Evolutionary conservation across 2,888 invertebrate species (phyloP), one percentile per base, ranked within the genome.

Genomic region (Isotomurus palustris): DNA sequence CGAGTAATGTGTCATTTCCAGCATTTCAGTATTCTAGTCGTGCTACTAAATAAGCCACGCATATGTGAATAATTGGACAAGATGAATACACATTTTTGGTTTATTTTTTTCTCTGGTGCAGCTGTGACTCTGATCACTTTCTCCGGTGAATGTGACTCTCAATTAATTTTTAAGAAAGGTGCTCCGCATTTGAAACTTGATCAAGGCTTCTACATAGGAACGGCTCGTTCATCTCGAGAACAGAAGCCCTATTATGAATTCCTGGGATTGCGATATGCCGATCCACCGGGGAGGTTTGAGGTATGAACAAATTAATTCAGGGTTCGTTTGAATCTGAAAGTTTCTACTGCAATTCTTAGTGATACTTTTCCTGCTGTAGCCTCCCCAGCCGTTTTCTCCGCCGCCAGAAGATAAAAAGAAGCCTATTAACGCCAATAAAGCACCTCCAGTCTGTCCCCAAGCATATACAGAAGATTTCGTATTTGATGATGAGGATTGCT

Each of bases 401-500:
- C n/a, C n/a, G n/a, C n/a, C n/a, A n/a, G n/a, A n/a, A n/a, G n/a
- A n/a, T n/a, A n/a, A n/a, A n/a, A n/a, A n/a, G n/a, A n/a, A n/a
- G n/a, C n/a, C 17, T 40, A 8, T 14, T 14, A 8, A 10, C 4
- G 44, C 44, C 6, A 44, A n/a, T 6, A 21, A 44, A n/a, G 29
- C 41, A 22, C 59, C 59, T 10, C 41, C 61, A 24, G 10, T 38
- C 41, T 64, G 64, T 49, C 59, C 61, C 10, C 64, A 64, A 44
- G 32, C 44, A 17, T 24, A 22, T 21, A n/a, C n/a, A n/a, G n/a
- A n/a, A n/a, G n/a, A n/a, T n/a, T n/a, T n/a, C n/a, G n/a, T n/a
- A n/a, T n/a, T n/a, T 12, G 61, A 59, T 5, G 56, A 57, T 5
- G 59, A 61, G 29, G 64, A 64, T 25, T 64, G 64, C 22, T 45